phyloP scores from a whole-genome alignment of 2,113 vertebrate genomes.

The Pholis gunnellus region DNA sequence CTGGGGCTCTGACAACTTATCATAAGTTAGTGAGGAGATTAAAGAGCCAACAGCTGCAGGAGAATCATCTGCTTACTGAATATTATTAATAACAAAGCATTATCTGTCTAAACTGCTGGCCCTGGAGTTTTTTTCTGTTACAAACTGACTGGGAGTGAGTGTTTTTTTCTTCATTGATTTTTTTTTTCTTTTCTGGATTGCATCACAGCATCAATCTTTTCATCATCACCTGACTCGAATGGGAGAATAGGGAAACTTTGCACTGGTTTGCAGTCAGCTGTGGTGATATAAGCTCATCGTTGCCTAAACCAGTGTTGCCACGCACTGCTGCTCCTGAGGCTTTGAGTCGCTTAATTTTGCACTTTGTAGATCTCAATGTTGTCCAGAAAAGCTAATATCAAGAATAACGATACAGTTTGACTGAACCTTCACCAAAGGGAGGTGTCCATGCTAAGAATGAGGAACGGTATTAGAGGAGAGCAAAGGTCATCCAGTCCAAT shows the following conservation, averaged over 20 bases:
- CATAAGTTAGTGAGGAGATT: constrained; percentile 53
- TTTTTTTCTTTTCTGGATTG: neutral
- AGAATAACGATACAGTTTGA: constrained; percentile 1
- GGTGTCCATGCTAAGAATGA: constrained; percentile 21
- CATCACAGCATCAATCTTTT: constrained; percentile 43
- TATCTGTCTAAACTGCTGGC: constrained; percentile 29
- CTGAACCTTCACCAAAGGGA: neutral
- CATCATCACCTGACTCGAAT: constrained; percentile 9
- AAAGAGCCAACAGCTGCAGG: constrained; percentile 50
- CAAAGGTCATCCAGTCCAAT: constrained; percentile 53
- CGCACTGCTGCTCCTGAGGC: constrained; percentile 3
- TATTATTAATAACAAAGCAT: constrained; percentile 53
- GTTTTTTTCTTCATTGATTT: constrained; percentile 5
- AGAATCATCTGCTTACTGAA: constrained; percentile 52
- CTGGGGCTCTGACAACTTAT: constrained; percentile 34
- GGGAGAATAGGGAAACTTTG: constrained; percentile 14
- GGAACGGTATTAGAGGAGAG: neutral
- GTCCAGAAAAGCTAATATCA: constrained; percentile 10
- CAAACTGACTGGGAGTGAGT: constrained; percentile 30
- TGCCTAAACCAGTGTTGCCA: constrained; percentile 33
- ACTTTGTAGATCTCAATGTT: neutral
- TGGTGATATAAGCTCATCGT: neutral
- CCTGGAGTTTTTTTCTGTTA: constrained; percentile 28
- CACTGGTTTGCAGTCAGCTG: constrained; percentile 6
- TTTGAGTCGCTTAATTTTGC: constrained; percentile 15